Evolutionary conservation across 2,113 vertebrate species (phyloP), one percentile per base, ranked within the genome.

Genomic region (Caranx melampygus): DNA sequence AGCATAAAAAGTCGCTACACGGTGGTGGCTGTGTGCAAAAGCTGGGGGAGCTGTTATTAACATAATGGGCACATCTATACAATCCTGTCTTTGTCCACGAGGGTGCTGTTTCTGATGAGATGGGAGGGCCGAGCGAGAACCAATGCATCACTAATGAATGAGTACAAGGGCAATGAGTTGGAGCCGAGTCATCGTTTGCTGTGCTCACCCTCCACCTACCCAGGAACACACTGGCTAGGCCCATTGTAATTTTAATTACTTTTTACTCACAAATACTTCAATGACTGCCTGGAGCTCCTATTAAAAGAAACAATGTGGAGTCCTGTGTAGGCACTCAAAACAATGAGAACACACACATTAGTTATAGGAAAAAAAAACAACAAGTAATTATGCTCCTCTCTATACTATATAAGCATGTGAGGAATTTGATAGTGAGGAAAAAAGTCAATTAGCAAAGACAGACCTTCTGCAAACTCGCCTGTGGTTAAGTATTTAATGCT

Each of bases 191-290:
- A 66, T 78, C 74, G 6, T 82, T 70, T 71, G 83, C 79, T 61
- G 65, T 7, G 13, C 69, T 57, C 79, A 42, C 60, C 83, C 64
- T 69, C 70, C 68, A 64, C 76, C 80, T 9, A 51, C 83, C 78
- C 82, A 37, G 69, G 70, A 74, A 78, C 86, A 87, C 75, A 47
- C 83, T 26, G 60, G 68, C 79, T 49, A 73, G 52, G 52, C 69
- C 83, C 84, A 81, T 90, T 89, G 75, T 87, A 81, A 89, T 89
- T 90, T 92, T 92, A 94, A 94, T 94, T 93, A 94, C 87, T 87
- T 92, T 91, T 85, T 83, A 84, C 81, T 87, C 81, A 45, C 86
- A 85, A 84, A 93, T 90, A 90, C 87, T 87, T 90, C 83, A 84
- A 82, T 87, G 87, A 78, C 66, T 83, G 93, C 93, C 91, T 71